Conservation (phyloP, 2,113 vertebrate genomes). For the Brachypteracias leptosomus region DNA sequence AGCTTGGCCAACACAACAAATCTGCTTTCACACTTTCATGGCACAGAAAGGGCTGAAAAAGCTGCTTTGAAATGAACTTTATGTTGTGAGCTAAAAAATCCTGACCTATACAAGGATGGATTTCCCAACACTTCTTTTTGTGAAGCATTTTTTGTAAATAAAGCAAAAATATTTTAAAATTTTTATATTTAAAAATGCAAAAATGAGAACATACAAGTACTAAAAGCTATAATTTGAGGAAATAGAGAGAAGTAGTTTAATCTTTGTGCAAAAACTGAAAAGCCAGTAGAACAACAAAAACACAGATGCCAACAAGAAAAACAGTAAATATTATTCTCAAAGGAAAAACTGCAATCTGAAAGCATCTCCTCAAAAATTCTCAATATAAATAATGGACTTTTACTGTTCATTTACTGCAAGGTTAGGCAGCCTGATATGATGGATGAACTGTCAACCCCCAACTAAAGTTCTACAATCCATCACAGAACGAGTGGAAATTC, state of each 20-base stretch:
- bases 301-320: background rate
- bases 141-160: background rate
- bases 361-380: constrained; percentile 39
- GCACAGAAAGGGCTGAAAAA: background rate
- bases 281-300: background rate
- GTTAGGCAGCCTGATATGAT: constrained; percentile 87
- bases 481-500: constrained; percentile 71
- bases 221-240: background rate
- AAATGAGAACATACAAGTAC: background rate
- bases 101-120: background rate
- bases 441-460: constrained; percentile 83
- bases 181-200: rapidly evolving
- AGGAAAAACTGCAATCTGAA: constrained; percentile 1
- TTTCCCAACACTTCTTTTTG: background rate
- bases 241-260: background rate
- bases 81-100: background rate
- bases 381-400: constrained; percentile 77
- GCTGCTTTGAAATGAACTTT: background rate
- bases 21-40: background rate
- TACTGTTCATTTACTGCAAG: constrained; percentile 91
- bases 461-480: constrained; percentile 84
- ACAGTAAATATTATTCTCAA: background rate
- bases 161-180: background rate
- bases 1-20: background rate
- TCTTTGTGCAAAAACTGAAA: background rate